Conservation (phyloP, 2,888 invertebrate species). For the Resseliella maxima region DNA sequence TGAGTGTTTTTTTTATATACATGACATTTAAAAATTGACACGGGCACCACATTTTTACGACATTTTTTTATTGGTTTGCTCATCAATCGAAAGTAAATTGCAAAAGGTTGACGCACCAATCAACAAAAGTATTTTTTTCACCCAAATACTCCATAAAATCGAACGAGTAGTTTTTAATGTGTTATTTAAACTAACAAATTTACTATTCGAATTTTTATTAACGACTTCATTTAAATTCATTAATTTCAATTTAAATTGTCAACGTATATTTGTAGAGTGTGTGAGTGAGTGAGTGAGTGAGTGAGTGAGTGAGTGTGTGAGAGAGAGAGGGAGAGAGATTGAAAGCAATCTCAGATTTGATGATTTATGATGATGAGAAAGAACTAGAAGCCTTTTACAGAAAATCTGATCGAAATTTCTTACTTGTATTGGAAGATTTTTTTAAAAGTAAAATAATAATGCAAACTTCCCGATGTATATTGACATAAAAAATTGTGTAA, state of each 20-base stretch:
- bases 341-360: no score
- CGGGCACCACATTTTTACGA: constrained; percentile 1
- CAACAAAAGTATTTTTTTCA: background rate
- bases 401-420: no score
- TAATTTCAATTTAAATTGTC: background rate
- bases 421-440: no score
- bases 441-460: no score
- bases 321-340: no score
- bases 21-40: background rate
- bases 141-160: background rate
- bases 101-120: background rate
- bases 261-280: no score
- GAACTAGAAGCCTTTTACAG: no score
- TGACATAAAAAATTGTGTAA: no score
- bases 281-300: no score
- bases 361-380: no score
- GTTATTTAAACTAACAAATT: background rate
- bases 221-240: constrained; percentile 20
- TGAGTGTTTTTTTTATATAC: background rate
- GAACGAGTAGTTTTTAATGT: background rate
- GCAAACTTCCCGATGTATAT: no score
- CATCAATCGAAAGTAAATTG: background rate
- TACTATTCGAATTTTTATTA: background rate
- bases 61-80: background rate
- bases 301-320: no score